Evolutionary conservation across 2,113 vertebrate species (phyloP), one percentile per base, ranked within the genome.

Genomic region (Piprites chloris): DNA sequence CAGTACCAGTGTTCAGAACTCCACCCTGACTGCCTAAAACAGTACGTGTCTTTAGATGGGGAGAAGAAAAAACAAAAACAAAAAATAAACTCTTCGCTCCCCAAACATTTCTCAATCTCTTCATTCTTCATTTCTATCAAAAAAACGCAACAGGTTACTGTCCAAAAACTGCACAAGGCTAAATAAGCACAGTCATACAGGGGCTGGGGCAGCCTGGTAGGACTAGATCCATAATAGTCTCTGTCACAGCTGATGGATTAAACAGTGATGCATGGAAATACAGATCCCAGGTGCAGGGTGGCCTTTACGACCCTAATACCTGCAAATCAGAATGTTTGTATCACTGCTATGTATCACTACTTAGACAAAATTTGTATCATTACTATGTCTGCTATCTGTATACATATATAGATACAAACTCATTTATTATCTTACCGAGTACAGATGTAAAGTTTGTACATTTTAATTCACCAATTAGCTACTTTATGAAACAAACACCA

Each of bases 211-310:
- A 78, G 27, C 47, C 56, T 22, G 22, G 23, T 0, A 61, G 65
- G 46, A 84, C 14, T 22, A 53, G 50, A 46, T 26, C 30, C 13
- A 9, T 11, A 56, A 62, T 0, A 4, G 37, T 6, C 14, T 47
- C 39, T 35, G 10, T 7, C 47, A 21, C 30, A 46, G 26, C 22
- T 59, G 21, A n/a, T 2, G 4, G 37, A 20, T 22, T 39, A 46
- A 66, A 42, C 0, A 52, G 37, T 0, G 0, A 28, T 26, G 28
- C 35, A 28, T 4, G 27, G 44, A 84, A 61, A 66, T 2, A 52
- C 32, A 33, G 69, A 41, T 1, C 9, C 44, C 49, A 78, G 46
- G 3, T 1, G 1, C 58, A 69, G 39, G 11, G 17, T 5, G 10
- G 15, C 39, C 26, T 26, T 68, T 42, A 32, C 6, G 33, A 46